Base-by-base conservation (phyloP, 2,888 invertebrate species). In the Nebria salina region DNA sequence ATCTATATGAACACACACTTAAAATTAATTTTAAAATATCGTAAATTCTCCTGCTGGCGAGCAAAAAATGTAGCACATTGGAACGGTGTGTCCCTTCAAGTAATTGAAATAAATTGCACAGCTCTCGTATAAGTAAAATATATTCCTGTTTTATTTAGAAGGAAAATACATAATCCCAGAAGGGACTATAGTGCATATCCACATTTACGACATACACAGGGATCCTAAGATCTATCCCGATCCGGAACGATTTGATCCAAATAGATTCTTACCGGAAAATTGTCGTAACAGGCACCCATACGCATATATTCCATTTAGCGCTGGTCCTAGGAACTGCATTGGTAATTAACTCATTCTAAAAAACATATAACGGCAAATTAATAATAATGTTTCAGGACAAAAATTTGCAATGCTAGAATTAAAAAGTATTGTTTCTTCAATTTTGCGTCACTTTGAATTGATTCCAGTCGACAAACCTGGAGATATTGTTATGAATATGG, bases 321-420 rank as follows among this genome's bases (percentile, higher is more conserved):
- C 93, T 0, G 94, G 94, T 1, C 91, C 92, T 0, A 90, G 94
- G 26, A 94, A 94, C 86, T 94, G 94, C 84, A 93, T 94, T 83
- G 94, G 93, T 93, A 88, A 86, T 42, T 78, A n/a, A 0, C 6
- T 7, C 15, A 20, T 8, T 20, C 25, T 66, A 20, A 66, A 2
- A n/a, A 66, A 20, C 1, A 70, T 25, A 70, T 7, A 54, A 54
- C 8, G 1, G 54, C 2, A 6, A 11, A 7, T 11, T 54, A 11
- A 68, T 8, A 13, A 68, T 25, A 3, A 65, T 65, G 1, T 66
- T 66, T 66, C 66, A 70, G 70, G 70, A 25, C 70, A 70, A 70
- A 70, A 70, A 70, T 26, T 70, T 70, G 70, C 70, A 1, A n/a
- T 70, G 15, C 13, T 70, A 25, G 70, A 70, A 70, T 3, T 70